phyloP scores from a whole-genome alignment of 2,888 invertebrate genomes.

The Strigamia crassipes region DNA sequence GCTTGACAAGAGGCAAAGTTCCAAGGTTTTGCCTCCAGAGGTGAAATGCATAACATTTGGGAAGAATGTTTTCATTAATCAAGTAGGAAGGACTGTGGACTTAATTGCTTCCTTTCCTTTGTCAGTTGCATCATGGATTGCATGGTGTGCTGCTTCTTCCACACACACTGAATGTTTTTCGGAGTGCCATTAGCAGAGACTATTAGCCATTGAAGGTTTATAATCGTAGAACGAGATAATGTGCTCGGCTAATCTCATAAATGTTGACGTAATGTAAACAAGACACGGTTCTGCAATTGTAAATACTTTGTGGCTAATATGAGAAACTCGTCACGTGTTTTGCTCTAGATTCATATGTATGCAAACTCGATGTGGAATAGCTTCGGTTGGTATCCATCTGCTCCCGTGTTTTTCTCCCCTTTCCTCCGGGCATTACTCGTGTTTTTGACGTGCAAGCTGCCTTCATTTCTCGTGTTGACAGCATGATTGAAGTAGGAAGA shows the following conservation, averaged over 20 bases:
- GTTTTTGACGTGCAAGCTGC: constrained; percentile 32
- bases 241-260: neutral
- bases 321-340: no score
- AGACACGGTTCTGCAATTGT: neutral
- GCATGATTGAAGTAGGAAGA: constrained; percentile 39
- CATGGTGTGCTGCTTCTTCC: no score
- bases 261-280: neutral
- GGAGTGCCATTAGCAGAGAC: neutral
- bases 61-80: neutral
- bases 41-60: neutral
- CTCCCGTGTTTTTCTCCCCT: constrained; percentile 27
- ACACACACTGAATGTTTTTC: neutral
- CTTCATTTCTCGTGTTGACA: constrained; percentile 39
- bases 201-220: no score
- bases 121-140: no score
- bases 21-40: neutral
- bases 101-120: no score
- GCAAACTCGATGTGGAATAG: neutral
- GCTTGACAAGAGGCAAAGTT: neutral
- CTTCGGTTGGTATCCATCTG: constrained; percentile 17
- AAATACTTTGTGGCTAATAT: neutral
- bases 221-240: no score
- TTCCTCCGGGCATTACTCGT: constrained; percentile 31
- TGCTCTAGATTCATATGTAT: neutral
- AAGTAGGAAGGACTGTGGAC: no score